Evolutionary conservation across 2,888 invertebrate genomes (phyloP).

Genomic region (Ectropis crepuscularia): DNA sequence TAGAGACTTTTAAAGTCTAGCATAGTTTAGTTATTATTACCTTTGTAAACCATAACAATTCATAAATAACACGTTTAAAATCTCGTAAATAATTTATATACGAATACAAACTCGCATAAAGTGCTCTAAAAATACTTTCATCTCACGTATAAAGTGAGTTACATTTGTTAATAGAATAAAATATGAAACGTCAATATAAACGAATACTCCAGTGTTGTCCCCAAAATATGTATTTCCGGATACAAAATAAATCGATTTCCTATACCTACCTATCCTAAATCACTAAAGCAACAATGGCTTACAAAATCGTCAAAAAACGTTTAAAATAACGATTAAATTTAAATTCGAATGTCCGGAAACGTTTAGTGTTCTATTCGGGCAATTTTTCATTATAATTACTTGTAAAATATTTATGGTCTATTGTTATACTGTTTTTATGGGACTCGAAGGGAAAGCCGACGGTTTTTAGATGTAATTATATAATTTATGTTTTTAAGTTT

Average conservation of each 20-base stretch:
- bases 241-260: slow-evolving; percentile 36
- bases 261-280: slow-evolving; percentile 25
- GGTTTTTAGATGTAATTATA: slow-evolving; percentile 59
- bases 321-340: slow-evolving; percentile 62
- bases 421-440: slow-evolving; percentile 71
- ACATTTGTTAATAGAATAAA: slow-evolving; percentile 6
- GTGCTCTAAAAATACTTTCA: background rate
- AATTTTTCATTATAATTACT: slow-evolving; percentile 79
- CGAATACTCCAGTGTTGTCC: slow-evolving; percentile 16
- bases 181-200: slow-evolving; percentile 19
- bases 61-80: too few species aligned
- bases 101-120: too few species aligned
- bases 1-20: too few species aligned
- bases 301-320: slow-evolving; percentile 55
- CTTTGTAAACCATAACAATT: too few species aligned
- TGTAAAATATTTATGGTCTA: slow-evolving; percentile 77
- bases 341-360: slow-evolving; percentile 67
- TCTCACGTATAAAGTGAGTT: background rate
- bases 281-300: slow-evolving; percentile 51
- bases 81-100: too few species aligned
- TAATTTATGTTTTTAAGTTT: slow-evolving; percentile 72
- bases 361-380: slow-evolving; percentile 59
- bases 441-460: slow-evolving; percentile 50
- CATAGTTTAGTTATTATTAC: too few species aligned
- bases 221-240: slow-evolving; percentile 31